Evolutionary conservation across 2,888 invertebrate genomes (phyloP), one percentile per base, ranked within the genome.

Genomic region (Hermaeophaga mercurialis): DNA sequence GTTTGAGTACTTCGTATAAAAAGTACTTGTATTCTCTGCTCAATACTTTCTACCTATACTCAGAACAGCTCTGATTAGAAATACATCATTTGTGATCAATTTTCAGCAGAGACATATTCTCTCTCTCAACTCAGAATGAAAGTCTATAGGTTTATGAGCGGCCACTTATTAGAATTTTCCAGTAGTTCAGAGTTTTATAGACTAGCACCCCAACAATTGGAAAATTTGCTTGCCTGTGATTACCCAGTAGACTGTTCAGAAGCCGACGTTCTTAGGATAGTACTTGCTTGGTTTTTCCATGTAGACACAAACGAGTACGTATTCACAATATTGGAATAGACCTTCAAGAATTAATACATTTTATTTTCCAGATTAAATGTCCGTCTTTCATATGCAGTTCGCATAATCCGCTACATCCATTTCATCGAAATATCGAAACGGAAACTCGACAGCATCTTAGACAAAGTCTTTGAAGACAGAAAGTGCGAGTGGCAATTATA

Each of bases 221-320:
- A 84, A 62, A 81, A 81, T 66, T 75, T 88, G 50, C 75, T 89
- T 7, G 80, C 80, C 12, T 84, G 83, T 70, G 86, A 88, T 70
- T 86, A 83, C 71, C 87, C 88, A 0, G 86, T 89, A 5, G 85
- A 88, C 73, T 86, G 86, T 71, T 78, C 82, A 0, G 88, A 88
- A 75, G 76, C 79, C 7, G 83, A 84, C 60, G 84, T 84, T 0
- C 75, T 87, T 24, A 74, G 80, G 43, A 82, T 84, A 57, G 81
- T 85, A n/a, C 69, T 86, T 28, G 76, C 80, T 54, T 87, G 86
- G 85, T 80, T 86, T 61, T 75, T 80, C 47, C 78, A 78, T 64
- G 75, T 79, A n/a, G 78, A 75, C 24, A 68, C 65, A 31, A 54
- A 68, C 22, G 72, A 73, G 76, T 76, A 71, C 74, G 73, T 70